A percentile compares a stretch with the other conserved stretches of the same genome.
Conservation (phyloP, 2,797 vertebrate genomes). For the Huso huso region DNA sequence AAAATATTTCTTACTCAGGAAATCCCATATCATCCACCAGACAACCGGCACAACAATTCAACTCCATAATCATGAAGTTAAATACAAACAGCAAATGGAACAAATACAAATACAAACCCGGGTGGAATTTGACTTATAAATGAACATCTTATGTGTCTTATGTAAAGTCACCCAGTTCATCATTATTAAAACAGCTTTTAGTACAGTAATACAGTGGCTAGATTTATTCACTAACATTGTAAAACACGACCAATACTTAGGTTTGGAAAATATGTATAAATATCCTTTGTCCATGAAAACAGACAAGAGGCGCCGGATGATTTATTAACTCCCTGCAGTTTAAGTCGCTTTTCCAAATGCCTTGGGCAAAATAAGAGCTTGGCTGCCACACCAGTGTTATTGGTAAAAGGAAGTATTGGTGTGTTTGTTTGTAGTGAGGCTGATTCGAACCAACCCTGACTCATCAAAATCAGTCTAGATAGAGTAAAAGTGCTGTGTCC, state of each 20-base stretch:
- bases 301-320: background rate
- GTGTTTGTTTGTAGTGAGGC: background rate
- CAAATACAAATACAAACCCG: no score
- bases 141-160: no score
- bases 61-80: no score
- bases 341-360: background rate
- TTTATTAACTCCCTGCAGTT: conserved; percentile 9
- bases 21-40: no score
- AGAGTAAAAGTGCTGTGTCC: no score
- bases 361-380: conserved; percentile 1
- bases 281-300: conserved; percentile 8
- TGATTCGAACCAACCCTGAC: no score
- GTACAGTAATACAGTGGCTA: conserved; percentile 47
- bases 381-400: background rate
- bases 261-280: conserved; percentile 6
- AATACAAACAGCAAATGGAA: no score
- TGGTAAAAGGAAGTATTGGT: background rate
- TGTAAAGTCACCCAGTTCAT: background rate
- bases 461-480: no score
- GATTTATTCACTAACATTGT: conserved; percentile 41
- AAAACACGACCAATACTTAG: background rate
- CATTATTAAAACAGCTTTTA: conserved; percentile 45
- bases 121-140: no score
- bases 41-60: no score
- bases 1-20: no score